phyloP scores from a whole-genome alignment of 2,888 invertebrate genomes.

The Ametastegia equiseti region DNA sequence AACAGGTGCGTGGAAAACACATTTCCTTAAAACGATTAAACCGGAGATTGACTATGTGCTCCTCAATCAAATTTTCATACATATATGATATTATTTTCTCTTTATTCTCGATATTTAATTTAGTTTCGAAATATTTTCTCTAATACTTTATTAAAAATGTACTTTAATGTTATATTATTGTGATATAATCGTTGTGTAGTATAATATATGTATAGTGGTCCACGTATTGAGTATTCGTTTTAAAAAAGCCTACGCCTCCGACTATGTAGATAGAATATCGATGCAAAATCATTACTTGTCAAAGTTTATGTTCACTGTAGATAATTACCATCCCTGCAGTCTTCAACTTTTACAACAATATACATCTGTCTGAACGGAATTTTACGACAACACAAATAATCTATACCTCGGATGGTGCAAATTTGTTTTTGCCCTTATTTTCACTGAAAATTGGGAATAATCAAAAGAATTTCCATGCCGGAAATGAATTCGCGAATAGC shows the following conservation, averaged over 20 bases:
- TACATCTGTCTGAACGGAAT: not conserved
- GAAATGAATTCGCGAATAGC: not conserved
- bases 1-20: constrained; percentile 30
- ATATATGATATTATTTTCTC: not conserved
- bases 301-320: constrained; percentile 5
- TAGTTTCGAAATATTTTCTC: constrained; percentile 33
- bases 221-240: constrained; percentile 65
- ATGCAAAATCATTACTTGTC: constrained; percentile 16
- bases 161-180: constrained; percentile 63
- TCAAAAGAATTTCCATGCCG: constrained; percentile 12
- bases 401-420: not conserved
- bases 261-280: not conserved
- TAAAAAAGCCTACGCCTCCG: not conserved
- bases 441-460: constrained; percentile 50
- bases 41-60: constrained; percentile 36
- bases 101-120: constrained; percentile 1
- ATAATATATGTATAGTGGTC: constrained; percentile 69
- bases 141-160: constrained; percentile 23
- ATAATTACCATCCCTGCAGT: not conserved
- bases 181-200: constrained; percentile 72
- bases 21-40: constrained; percentile 15
- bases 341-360: constrained; percentile 15
- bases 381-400: not conserved
- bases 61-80: constrained; percentile 47
- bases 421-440: constrained; percentile 57